These are phyloP conservation scores for Gallinago stenura DNA, from an alignment of 2,797 vertebrate species.

Conservation along the genomic window DNA sequence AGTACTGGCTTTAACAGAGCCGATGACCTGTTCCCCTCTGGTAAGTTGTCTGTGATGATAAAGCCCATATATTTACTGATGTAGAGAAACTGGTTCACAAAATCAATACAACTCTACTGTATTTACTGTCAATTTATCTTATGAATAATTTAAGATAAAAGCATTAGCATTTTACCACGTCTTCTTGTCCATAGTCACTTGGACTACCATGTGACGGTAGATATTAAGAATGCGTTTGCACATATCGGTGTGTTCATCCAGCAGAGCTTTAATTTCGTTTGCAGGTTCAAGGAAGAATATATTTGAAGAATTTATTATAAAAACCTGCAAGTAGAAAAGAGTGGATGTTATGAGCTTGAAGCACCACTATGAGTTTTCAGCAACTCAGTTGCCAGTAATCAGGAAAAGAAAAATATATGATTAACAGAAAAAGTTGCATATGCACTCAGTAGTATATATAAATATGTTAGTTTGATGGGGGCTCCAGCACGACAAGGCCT, in stretches of 20 bases:
- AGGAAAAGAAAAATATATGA: not conserved
- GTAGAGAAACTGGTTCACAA: not conserved
- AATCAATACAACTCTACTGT: not conserved
- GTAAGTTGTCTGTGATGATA: not conserved
- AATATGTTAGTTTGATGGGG: not conserved
- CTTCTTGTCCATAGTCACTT: slow-evolving; percentile 98
- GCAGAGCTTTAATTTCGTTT: slow-evolving; percentile 93
- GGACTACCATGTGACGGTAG: slow-evolving; percentile 98
- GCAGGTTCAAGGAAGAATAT: slow-evolving; percentile 96
- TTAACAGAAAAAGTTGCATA: not conserved
- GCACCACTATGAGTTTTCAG: not conserved
- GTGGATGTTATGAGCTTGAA: not conserved
- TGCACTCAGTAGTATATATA: not conserved
- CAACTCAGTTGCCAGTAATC: not conserved
- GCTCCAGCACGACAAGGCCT: not conserved
- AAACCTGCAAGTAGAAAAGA: slow-evolving; percentile 84
- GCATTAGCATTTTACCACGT: slow-evolving; percentile 87
- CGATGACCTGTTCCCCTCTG: not conserved
- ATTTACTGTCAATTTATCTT: not conserved
- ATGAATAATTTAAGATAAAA: slow-evolving; percentile 4
- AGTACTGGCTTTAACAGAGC: not conserved
- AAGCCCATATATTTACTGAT: not conserved
- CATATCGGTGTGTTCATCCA: slow-evolving; percentile 99
- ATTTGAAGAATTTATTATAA: slow-evolving; percentile 96
- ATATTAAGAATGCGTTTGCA: slow-evolving; percentile 99